Evolutionary conservation across 2,797 vertebrate genomes (phyloP), one percentile per base, ranked within the genome.

Genomic region (Dipus sagitta): DNA sequence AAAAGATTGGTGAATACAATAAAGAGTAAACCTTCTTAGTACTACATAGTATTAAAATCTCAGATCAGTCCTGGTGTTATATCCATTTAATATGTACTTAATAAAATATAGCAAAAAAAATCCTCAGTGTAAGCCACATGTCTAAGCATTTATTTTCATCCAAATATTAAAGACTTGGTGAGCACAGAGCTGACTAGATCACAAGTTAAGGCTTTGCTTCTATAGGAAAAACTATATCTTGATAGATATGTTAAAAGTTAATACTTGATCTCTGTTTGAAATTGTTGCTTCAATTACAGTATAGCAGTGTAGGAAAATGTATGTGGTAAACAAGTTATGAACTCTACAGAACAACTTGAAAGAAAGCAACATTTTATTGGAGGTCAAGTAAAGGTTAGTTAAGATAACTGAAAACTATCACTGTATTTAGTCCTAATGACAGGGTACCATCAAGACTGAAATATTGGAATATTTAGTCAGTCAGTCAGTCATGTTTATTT

Each of bases 71-170:
- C 32, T 67, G 86, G 13, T 15, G 42, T 76, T 85, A 3, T 74
- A 54, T 18, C 7, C n/a, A 0, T 52, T 0, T 84, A 83, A 11
- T 38, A 70, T 70, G 52, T 78, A 3, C 12, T 20, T 76, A 72
- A 84, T 71, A 84, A 34, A 26, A 12, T 3, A 34, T 18, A 82
- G 15, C 23, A 80, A 52, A 86, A 72, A 38, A 38, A 38, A 6
- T 47, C 47, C 47, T 47, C 47, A 47, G 47, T 47, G 47, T 8
- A 79, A 20, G 58, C 28, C 70, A 15, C 15, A 77, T 81, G 11
- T 78, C 7, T 47, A 82, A 60, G 12, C 13, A 74, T 79, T 88
- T 67, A 64, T 91, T 85, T 90, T 92, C 87, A 83, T 74, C 34
- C 38, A 78, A 30, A 3, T 79, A 30, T 88, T 88, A 4, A 7